A percentile compares a stretch with the other conserved stretches of the same genome.
These are phyloP conservation scores for Laterallus jamaicensis DNA, from an alignment of 2,113 vertebrate genomes.

Conservation along the genomic window DNA sequence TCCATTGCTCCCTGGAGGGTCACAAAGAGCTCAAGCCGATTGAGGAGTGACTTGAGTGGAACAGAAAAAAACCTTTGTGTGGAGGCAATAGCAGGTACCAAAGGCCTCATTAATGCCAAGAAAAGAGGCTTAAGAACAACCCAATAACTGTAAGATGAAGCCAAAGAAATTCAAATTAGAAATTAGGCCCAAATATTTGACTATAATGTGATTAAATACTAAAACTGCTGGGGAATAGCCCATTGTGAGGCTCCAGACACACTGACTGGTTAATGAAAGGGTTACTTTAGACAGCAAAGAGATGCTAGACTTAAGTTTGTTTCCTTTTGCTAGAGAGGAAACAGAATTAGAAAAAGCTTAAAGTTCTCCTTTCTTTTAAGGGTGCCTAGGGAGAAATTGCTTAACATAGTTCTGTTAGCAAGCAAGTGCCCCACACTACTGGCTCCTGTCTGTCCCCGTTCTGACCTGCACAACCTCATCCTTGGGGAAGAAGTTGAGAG, in stretches of 20 bases:
- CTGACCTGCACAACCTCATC: not conserved
- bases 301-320: not conserved
- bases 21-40: not conserved
- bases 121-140: not conserved
- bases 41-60: not conserved
- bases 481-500: not conserved
- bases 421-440: no score
- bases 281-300: not conserved
- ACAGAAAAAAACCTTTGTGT: conserved; percentile 28
- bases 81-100: not conserved
- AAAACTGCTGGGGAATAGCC: not conserved
- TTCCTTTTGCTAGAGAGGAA: not conserved
- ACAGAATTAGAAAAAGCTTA: not conserved
- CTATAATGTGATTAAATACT: not conserved
- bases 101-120: not conserved
- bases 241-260: not conserved
- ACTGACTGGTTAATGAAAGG: not conserved
- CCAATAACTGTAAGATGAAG: not conserved
- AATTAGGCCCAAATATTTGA: not conserved
- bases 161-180: not conserved
- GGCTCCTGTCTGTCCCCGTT: no score
- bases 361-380: not conserved
- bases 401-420: not conserved
- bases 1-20: not conserved
- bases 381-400: not conserved